phyloP scores from a whole-genome alignment of 2,797 vertebrate species.

The Sebastes flavidus region DNA sequence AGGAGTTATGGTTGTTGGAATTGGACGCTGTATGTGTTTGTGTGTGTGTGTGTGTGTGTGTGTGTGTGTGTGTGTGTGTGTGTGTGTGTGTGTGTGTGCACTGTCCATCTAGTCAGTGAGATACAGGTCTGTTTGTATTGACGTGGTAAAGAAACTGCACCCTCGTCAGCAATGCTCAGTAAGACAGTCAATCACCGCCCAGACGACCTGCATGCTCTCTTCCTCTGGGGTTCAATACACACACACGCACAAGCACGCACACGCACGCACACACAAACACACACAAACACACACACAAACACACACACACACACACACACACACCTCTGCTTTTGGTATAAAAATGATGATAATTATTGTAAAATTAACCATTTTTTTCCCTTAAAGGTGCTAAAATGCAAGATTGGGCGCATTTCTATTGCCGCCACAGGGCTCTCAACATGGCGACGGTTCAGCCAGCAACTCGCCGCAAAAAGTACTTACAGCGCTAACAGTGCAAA shows the following conservation, averaged over 20 bases:
- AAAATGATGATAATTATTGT: background rate
- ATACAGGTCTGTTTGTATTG: constrained; percentile 64
- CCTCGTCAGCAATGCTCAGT: constrained; percentile 63
- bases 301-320: background rate
- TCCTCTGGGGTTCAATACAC: constrained; percentile 25
- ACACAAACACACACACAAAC: background rate
- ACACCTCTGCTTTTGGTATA: background rate
- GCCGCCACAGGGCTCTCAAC: too few species aligned
- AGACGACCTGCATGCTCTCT: constrained; percentile 35
- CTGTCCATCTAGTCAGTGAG: constrained; percentile 34
- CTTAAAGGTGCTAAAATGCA: too few species aligned
- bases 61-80: background rate
- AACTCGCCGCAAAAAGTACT: rapidly evolving
- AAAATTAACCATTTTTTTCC: background rate
- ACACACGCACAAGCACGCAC: background rate
- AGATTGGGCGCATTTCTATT: too few species aligned
- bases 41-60: background rate
- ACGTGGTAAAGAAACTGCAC: constrained; percentile 62
- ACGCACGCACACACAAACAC: background rate
- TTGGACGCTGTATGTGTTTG: background rate
- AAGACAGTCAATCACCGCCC: constrained; percentile 66
- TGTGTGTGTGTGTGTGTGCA: constrained; percentile 2
- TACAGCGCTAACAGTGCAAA: too few species aligned
- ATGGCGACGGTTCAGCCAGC: too few species aligned
- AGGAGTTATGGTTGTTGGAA: constrained; percentile 43